These are phyloP conservation scores for Rhinella marina DNA, from an alignment of 2,797 vertebrate species.

Conservation along the genomic window DNA sequence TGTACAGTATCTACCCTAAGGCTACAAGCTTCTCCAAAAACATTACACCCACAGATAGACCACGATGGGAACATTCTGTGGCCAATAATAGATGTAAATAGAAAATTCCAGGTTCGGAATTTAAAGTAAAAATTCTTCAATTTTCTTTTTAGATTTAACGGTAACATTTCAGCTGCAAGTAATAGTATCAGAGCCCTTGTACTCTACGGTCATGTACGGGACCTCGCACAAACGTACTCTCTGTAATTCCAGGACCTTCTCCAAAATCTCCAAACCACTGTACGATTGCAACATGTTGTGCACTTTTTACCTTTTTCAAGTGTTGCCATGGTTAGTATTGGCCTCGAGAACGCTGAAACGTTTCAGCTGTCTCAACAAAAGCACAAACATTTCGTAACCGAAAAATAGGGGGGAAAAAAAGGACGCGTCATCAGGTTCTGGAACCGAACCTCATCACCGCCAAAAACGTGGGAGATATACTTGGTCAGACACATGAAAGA, in stretches of 20 bases:
- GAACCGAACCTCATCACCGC: background rate
- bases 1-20: slow-evolving; percentile 4
- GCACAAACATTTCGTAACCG: slow-evolving; percentile 42
- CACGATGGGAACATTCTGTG: background rate
- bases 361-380: slow-evolving; percentile 44
- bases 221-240: slow-evolving; percentile 26
- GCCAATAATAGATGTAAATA: slow-evolving; percentile 14
- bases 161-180: background rate
- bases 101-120: slow-evolving; percentile 1
- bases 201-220: background rate
- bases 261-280: slow-evolving; percentile 27
- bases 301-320: slow-evolving; percentile 41
- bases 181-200: background rate
- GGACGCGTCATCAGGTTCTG: slow-evolving; percentile 12
- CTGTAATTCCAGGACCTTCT: slow-evolving; percentile 38
- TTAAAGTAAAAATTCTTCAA: background rate
- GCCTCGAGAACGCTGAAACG: background rate
- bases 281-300: slow-evolving; percentile 9
- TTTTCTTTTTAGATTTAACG: slow-evolving; percentile 1
- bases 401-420: background rate
- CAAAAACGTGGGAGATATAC: slow-evolving; percentile 7
- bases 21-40: background rate
- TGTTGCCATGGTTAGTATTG: slow-evolving; percentile 40
- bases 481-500: background rate
- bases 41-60: background rate